Evolutionary conservation across 2,888 invertebrate species (phyloP).

Genomic region (Agrilus biguttatus): DNA sequence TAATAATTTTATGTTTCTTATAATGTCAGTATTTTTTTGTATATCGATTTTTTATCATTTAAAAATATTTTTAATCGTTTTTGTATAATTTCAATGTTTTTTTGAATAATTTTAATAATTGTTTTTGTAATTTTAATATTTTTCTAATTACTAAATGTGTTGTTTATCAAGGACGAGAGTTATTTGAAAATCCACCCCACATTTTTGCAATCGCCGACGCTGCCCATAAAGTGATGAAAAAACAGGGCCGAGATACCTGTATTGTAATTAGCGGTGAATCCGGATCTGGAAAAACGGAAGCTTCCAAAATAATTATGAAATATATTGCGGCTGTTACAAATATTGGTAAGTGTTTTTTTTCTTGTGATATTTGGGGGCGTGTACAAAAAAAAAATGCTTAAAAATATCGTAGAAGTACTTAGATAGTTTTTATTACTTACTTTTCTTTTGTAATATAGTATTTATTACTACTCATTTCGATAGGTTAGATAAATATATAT

Average conservation of each 20-base stretch:
- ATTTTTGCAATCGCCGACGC: conserved; percentile 97
- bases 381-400: too few species aligned
- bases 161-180: conserved; percentile 58
- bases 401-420: too few species aligned
- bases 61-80: neutral
- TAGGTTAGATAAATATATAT: too few species aligned
- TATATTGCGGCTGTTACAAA: conserved; percentile 97
- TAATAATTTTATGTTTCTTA: too few species aligned
- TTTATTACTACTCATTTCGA: too few species aligned
- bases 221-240: conserved; percentile 86
- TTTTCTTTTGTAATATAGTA: too few species aligned
- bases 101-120: too few species aligned
- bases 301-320: conserved; percentile 98
- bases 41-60: too few species aligned
- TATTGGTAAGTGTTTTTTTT: conserved; percentile 26
- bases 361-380: too few species aligned
- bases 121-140: conserved; percentile 1
- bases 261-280: conserved; percentile 97
- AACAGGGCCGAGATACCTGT: conserved; percentile 84
- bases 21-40: too few species aligned
- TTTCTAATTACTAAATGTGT: neutral
- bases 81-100: neutral
- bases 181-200: conserved; percentile 94
- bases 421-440: too few species aligned
- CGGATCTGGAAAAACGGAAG: conserved; percentile 97